A percentile compares a stretch with the other conserved stretches of the same genome.
Evolutionary conservation across 2,888 invertebrate genomes (phyloP).

Genomic region (Dusona sp.): DNA sequence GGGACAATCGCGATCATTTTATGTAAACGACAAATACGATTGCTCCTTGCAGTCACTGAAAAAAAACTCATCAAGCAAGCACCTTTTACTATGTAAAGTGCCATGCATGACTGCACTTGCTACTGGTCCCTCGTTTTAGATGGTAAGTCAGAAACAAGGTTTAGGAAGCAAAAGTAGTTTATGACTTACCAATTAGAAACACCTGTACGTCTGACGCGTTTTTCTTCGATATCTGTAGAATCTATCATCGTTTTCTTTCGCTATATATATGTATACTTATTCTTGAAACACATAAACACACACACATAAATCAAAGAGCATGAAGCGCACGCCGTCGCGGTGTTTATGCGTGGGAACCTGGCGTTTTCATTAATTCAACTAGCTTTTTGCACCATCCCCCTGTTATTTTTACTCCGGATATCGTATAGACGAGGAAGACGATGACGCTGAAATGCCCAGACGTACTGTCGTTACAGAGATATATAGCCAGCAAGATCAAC

Average conservation of each 20-base stretch:
- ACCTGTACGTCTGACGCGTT: conserved; percentile 78
- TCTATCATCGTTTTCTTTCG: conserved; percentile 51
- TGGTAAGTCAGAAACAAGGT: conserved; percentile 71
- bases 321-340: conserved; percentile 43
- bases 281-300: conserved; percentile 28
- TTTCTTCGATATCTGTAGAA: conserved; percentile 56
- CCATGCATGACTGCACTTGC: conserved; percentile 62
- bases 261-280: conserved; percentile 20
- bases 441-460: conserved; percentile 66
- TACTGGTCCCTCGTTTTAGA: conserved; percentile 48
- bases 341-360: conserved; percentile 81
- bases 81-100: conserved; percentile 23
- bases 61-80: conserved; percentile 39
- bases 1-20: conserved; percentile 26
- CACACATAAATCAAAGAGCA: conserved; percentile 18
- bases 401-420: conserved; percentile 62
- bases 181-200: conserved; percentile 84
- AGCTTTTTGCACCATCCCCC: conserved; percentile 77
- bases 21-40: neutral
- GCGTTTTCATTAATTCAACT: conserved; percentile 82
- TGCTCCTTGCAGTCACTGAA: neutral
- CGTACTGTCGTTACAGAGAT: conserved; percentile 72
- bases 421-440: conserved; percentile 67
- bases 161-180: conserved; percentile 78
- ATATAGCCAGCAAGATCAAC: conserved; percentile 38